Evolutionary conservation across 2,888 invertebrate species (phyloP), one percentile per base, ranked within the genome.

Genomic region (Drosophila emarginata): DNA sequence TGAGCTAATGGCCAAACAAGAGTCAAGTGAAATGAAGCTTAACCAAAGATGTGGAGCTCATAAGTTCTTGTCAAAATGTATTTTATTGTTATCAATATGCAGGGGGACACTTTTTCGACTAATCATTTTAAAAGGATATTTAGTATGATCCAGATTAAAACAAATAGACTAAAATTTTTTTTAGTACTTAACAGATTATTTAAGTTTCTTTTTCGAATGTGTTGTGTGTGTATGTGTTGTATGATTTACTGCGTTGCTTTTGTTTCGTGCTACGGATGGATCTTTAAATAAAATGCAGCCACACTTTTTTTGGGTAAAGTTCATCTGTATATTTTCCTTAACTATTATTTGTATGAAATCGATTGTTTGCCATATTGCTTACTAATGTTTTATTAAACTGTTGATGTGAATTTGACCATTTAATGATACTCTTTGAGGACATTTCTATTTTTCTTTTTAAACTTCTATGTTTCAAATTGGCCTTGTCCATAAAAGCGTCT

Each of bases 401-500:
- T 9, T 9, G 6, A 28, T 28, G 28, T 28, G 28, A 28, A 7
- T 40, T 15, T 18, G 45, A 45, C 45, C 18, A 45, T 45, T 45
- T 12, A 21, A 21, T 45, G 45, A 12, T 21, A 4, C 4, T 45
- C 45, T 45, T 45, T 45, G 45, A 21, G 18, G 54, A 54, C 18
- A 54, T 28, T 54, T 52, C 32, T 54, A 12, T 50, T 9, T 23
- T 50, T 51, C 50, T 36, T 71, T 65, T 58, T 58, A 56, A 53
- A 57, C 18, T 15, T 50, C 54, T 54, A 12, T 28, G 39, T n/a
- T 14, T 15, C 18, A n/a, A 15, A 23, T 62, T 62, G 66, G 71
- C 78, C 79, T 72, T 67, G 58, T 61, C 64, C 66, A 59, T 12
- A 21, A 45, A 45, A 45, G 28, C 56, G 26, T 54, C 26, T 79